Base-by-base conservation (phyloP, 2,888 invertebrate genomes). In the Plagodis dolabraria region DNA sequence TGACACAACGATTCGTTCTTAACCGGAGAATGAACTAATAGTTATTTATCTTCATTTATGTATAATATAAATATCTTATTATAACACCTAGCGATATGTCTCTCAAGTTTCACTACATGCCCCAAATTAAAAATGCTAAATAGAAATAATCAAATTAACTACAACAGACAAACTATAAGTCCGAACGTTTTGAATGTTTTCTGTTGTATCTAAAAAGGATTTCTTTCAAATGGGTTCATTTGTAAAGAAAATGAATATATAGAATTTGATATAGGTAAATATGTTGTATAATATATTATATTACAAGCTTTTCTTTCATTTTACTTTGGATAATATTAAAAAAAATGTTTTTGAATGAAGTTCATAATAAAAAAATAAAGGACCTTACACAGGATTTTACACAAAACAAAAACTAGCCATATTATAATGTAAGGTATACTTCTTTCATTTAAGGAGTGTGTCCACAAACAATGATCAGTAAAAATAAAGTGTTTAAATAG, bases 21-120 rank as follows among this genome's bases (percentile, higher is more conserved):
- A 69, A 52, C 47, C 62, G 66, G 69, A 69, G 62, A 64, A 62
- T 68, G 70, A 67, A 65, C 64, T 65, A 63, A 57, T 67, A 72
- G 71, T 72, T 72, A 68, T 65, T 67, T 69, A 71, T 74, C 76
- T 72, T 79, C 68, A 66, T 81, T 72, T 79, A 76, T 80, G 72
- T 80, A 76, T 79, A 79, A 80, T 80, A 84, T 84, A 82, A 79
- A 84, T 87, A 86, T 86, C 87, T 87, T 87, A 70, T 77, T 80
- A 63, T 86, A 87, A 83, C 70, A 73, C 82, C 92, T 91, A 91
- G 87, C 92, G 92, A 92, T 92, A 92, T 92, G 92, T 92, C 80
- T 91, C 88, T 85, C 86, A 83, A 82, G 84, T 85, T 89, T 81
- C 76, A 79, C 89, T 91, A 91, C 84, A 85, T 82, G 88, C 88